These are phyloP conservation scores for Gambusia affinis DNA, from an alignment of 2,113 vertebrate genomes.

Conservation along the genomic window DNA sequence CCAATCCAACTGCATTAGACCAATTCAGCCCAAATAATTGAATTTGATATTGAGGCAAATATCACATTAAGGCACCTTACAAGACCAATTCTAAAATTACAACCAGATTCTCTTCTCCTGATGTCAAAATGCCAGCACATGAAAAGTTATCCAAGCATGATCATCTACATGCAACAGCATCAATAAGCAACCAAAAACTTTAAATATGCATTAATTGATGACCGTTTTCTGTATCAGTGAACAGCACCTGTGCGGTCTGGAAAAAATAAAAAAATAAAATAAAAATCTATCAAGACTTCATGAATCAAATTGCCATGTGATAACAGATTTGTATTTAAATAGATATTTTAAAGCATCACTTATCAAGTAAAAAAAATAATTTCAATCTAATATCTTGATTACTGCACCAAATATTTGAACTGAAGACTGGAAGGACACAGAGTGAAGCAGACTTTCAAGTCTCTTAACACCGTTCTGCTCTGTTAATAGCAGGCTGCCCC, in stretches of 20 bases:
- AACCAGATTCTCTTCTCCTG: too few relatives aligned
- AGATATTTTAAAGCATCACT: background rate
- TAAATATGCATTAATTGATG: background rate
- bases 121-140: too few relatives aligned
- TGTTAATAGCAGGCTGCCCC: slow-evolving; percentile 53
- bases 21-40: too few relatives aligned
- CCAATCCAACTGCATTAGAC: too few relatives aligned
- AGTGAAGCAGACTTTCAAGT: slow-evolving; percentile 26
- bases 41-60: too few relatives aligned
- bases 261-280: background rate
- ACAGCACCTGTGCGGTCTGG: background rate
- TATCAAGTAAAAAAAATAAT: background rate
- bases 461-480: slow-evolving; percentile 14
- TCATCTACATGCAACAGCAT: background rate
- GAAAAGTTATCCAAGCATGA: too few relatives aligned
- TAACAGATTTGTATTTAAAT: background rate
- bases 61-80: too few relatives aligned
- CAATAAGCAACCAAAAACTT: background rate
- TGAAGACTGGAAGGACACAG: background rate
- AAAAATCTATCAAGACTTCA: too few relatives aligned
- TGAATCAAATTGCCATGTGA: background rate
- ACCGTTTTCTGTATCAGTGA: background rate
- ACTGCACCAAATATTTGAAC: background rate
- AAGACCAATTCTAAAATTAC: too few relatives aligned
- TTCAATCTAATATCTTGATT: background rate